Evolutionary conservation across 2,113 vertebrate species (phyloP), one percentile per base, ranked within the genome.

Genomic region (Silurus glanis): DNA sequence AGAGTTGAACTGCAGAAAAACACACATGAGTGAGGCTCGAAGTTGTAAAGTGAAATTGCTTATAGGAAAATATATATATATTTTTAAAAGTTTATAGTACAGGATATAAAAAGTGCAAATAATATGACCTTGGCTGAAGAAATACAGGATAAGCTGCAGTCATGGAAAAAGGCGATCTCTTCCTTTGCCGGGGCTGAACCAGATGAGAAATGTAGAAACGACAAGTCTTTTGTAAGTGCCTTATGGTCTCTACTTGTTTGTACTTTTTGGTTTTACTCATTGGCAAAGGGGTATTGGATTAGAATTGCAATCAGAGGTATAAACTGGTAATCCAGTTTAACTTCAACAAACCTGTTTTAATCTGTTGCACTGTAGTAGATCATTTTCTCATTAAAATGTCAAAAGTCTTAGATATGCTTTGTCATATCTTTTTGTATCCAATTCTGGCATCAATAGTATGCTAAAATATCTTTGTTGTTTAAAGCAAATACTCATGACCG

Each of bases 131-230:
- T 17, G 64, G 16, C 37, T 78, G n/a, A 80, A 74, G 59, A 25
- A 37, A 13, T 64, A 67, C 82, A 51, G 75, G 61, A 85, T 14
- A 78, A 82, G 75, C 59, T 82, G 37, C 79, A 78, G 53, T 69
- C 13, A 0, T 67, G 74, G 61, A 85, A 67, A 85, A 49, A 66
- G 53, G 6, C 21, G n/a, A 21, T 83, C 72, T 79, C 25, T 61
- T 16, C 13, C 61, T 79, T 59, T 59, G 21, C 49, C 14, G 7
- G 23, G 75, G 61, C 64, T 71, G 80, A 85, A 61, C 53, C 66
- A 66, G 84, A 82, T 7, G 49, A 83, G 21, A 53, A 47, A 83
- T n/a, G 25, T 45, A 69, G 13, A 67, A 21, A 78, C 55, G 71
- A 78, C 14, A 53, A 82, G 51, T 78, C 45, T 16, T 12, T 10